These are phyloP conservation scores for Euwallacea similis DNA, from an alignment of 1,140 invertebrate species.

Conservation along the genomic window DNA sequence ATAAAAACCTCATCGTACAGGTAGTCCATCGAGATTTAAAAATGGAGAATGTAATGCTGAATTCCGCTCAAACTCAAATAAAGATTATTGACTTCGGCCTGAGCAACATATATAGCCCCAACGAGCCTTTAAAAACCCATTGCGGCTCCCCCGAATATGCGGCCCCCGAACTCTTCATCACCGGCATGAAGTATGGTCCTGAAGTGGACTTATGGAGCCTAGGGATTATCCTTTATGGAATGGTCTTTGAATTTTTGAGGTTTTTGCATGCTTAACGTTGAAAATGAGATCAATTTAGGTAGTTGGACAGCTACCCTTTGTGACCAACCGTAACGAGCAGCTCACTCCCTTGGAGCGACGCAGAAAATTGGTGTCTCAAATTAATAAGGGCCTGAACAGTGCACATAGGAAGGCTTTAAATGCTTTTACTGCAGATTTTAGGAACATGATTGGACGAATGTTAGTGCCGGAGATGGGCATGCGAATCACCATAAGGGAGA, in stretches of 20 bases:
- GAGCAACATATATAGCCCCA: slow-evolving; percentile 64
- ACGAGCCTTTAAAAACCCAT: slow-evolving; percentile 65
- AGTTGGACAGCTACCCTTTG: slow-evolving; percentile 68
- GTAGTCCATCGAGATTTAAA: slow-evolving; percentile 66
- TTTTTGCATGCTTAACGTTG: no score
- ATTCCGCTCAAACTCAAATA: slow-evolving; percentile 64
- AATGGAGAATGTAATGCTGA: slow-evolving; percentile 77
- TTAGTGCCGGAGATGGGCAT: slow-evolving; percentile 46
- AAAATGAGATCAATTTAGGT: slow-evolving; percentile 60
- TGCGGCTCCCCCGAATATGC: slow-evolving; percentile 78
- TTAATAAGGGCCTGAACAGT: slow-evolving; percentile 62
- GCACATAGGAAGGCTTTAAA: slow-evolving; percentile 55
- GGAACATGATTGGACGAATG: slow-evolving; percentile 44
- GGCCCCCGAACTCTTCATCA: slow-evolving; percentile 70
- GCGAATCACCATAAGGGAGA: slow-evolving; percentile 46
- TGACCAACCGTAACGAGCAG: slow-evolving; percentile 53
- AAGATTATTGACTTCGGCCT: slow-evolving; percentile 78
- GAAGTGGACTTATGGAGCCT: slow-evolving; percentile 77
- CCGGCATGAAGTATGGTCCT: slow-evolving; percentile 67
- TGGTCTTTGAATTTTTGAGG: slow-evolving; percentile 12
- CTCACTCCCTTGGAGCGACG: slow-evolving; percentile 59
- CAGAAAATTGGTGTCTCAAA: slow-evolving; percentile 63
- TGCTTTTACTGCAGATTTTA: slow-evolving; percentile 50
- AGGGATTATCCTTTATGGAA: slow-evolving; percentile 47
- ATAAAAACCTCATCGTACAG: background rate